Percentiles rank a stretch among this genome's conserved stretches.
phyloP scores from a whole-genome alignment of 2,888 invertebrate species.

The Metalampra italica region DNA sequence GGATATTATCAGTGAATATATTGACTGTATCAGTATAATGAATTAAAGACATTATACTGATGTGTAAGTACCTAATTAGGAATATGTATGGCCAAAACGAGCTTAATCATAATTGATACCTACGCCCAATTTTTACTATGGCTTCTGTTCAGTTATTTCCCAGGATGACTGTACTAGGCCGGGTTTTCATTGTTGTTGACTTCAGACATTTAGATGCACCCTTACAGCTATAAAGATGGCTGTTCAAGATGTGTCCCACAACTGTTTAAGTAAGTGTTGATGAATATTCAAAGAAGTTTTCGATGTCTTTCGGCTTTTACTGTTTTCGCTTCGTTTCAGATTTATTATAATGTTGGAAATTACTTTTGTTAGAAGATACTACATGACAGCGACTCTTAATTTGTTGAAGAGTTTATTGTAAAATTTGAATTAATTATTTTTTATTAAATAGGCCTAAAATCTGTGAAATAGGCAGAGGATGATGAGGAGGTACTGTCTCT shows the following conservation, averaged over 20 bases:
- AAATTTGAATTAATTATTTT: too few relatives aligned
- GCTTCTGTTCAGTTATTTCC: not conserved
- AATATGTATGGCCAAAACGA: too few relatives aligned
- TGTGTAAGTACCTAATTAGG: too few relatives aligned
- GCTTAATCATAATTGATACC: too few relatives aligned
- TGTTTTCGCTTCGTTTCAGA: constrained; percentile 7
- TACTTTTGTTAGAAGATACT: not conserved
- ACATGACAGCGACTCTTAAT: constrained; percentile 5
- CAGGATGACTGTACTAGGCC: constrained; percentile 4
- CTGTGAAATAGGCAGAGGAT: too few relatives aligned
- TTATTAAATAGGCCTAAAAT: too few relatives aligned
- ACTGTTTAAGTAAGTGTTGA: constrained; percentile 40
- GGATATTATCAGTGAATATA: too few relatives aligned
- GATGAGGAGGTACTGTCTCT: too few relatives aligned
- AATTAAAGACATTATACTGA: too few relatives aligned
- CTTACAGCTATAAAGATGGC: constrained; percentile 45
- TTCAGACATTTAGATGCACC: constrained; percentile 52
- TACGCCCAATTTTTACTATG: too few relatives aligned
- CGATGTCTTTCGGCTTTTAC: constrained; percentile 7
- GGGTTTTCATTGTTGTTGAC: constrained; percentile 21
- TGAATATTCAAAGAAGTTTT: constrained; percentile 46
- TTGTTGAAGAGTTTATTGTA: too few relatives aligned
- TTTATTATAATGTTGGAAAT: constrained; percentile 1
- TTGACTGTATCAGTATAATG: too few relatives aligned
- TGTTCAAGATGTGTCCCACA: constrained; percentile 23